Percentiles rank a stretch among this genome's conserved stretches.
phyloP scores from a whole-genome alignment of 2,797 vertebrate genomes.

The Antrozous pallidus region DNA sequence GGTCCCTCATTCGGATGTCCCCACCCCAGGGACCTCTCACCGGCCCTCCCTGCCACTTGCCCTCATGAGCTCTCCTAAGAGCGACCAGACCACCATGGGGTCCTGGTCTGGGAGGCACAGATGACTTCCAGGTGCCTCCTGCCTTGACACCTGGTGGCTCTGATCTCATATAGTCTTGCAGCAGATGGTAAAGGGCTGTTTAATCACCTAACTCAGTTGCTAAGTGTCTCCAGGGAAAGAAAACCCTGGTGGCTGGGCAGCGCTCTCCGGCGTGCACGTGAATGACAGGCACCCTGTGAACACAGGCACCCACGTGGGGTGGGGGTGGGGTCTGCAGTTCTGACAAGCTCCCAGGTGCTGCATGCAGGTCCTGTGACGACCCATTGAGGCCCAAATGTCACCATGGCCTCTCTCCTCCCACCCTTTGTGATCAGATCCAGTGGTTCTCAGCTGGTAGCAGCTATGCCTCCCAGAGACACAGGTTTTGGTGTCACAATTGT shows the following conservation, averaged over 20 bases:
- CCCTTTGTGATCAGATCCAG: neutral
- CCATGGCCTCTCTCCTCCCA: neutral
- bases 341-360: fast-evolving
- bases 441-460: neutral
- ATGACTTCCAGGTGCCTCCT: neutral
- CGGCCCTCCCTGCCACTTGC: neutral
- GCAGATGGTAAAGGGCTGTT: neutral
- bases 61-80: neutral
- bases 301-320: neutral
- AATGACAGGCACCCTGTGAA: neutral
- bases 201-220: neutral
- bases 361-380: neutral
- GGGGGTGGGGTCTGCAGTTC: neutral
- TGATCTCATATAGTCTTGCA: neutral
- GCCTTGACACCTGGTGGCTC: neutral
- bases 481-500: neutral
- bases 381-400: neutral
- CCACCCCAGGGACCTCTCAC: neutral
- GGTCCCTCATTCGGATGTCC: neutral
- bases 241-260: fast-evolving
- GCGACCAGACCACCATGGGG: fast-evolving
- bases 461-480: neutral
- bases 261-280: neutral
- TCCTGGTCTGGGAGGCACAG: neutral
- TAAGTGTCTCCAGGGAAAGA: neutral